Evolutionary conservation across 1,140 invertebrate genomes (phyloP).

Genomic region (Atta colombica): DNA sequence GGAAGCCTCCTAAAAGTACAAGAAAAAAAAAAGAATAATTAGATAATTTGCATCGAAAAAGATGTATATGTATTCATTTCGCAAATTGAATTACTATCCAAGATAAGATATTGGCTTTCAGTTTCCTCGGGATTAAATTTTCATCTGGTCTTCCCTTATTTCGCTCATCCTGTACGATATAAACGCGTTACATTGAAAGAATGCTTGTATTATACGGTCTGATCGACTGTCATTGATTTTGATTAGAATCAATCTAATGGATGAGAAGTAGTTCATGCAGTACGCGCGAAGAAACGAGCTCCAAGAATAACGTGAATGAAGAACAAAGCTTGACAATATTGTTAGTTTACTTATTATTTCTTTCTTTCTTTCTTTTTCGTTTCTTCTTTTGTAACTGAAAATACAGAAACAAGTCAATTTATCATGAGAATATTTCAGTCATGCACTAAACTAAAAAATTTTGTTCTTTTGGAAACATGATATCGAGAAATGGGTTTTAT

Average conservation of each 20-base stretch:
- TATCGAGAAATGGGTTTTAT: neutral
- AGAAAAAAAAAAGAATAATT: neutral
- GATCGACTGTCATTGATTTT: slow-evolving; percentile 35
- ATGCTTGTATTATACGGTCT: neutral
- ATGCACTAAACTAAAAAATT: neutral
- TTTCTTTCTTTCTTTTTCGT: neutral
- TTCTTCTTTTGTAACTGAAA: neutral
- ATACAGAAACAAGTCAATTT: neutral
- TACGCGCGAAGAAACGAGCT: too few species aligned
- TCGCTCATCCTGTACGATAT: too few species aligned
- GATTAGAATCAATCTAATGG: slow-evolving; percentile 16
- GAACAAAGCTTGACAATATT: neutral
- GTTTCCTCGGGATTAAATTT: neutral
- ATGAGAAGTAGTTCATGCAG: neutral
- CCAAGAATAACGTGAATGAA: neutral
- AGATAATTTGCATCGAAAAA: neutral
- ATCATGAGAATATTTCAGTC: too few species aligned
- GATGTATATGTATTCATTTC: neutral
- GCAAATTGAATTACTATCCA: neutral
- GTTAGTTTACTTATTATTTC: neutral
- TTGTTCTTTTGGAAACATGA: neutral
- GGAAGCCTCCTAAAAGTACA: too few species aligned
- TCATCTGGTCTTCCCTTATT: neutral
- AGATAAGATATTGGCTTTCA: neutral
- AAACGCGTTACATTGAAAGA: neutral